These are phyloP conservation scores for Dermatemys mawii DNA, from an alignment of 2,113 vertebrate species.

Conservation along the genomic window DNA sequence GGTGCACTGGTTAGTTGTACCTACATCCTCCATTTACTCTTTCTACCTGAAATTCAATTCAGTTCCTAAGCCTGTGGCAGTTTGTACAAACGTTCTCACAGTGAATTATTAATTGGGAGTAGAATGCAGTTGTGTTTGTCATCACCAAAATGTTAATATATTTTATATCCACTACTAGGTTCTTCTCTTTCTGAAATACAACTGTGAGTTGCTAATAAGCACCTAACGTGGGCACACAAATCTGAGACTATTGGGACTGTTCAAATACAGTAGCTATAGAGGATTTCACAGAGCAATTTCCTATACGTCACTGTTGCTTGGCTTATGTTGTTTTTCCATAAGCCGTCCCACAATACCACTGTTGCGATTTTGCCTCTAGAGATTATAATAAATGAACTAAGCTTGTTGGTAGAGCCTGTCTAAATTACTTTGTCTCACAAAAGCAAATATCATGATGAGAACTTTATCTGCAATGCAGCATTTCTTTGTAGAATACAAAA, in stretches of 20 bases:
- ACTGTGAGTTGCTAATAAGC: neutral
- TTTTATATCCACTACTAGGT: neutral
- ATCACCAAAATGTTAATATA: neutral
- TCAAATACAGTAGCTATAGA: neutral
- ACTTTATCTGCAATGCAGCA: neutral
- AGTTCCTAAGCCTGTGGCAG: neutral
- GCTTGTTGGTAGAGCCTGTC: fast-evolving
- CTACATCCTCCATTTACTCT: neutral
- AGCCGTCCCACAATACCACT: neutral
- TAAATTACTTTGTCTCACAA: fast-evolving
- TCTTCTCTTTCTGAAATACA: neutral
- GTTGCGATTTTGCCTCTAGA: neutral
- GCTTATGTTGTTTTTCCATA: neutral
- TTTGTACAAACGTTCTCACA: neutral
- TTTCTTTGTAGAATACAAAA: neutral
- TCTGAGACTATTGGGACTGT: neutral
- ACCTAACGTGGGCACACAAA: neutral
- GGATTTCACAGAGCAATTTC: neutral
- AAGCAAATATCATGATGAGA: neutral
- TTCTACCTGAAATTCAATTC: neutral
- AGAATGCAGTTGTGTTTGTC: neutral
- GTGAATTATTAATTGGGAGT: neutral
- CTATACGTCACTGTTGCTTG: neutral
- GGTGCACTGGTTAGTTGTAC: neutral
- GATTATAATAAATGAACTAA: neutral